Percentiles rank a stretch among this genome's conserved stretches.
Evolutionary conservation across 2,113 vertebrate species (phyloP).

Genomic region (Trichechus manatus): DNA sequence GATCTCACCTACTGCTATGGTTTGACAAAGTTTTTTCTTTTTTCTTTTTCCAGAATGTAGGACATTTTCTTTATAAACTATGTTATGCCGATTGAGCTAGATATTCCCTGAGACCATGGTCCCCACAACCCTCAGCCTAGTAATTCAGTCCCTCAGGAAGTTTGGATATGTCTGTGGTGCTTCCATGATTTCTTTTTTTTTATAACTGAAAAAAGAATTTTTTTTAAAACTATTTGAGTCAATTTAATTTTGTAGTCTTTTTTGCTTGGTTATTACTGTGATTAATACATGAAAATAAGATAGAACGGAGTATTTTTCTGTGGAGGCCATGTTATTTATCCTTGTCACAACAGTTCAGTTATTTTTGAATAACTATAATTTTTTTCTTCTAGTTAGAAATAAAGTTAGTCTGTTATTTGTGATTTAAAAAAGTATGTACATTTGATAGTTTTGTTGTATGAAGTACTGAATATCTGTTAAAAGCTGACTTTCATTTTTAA

Average conservation of each 20-base stretch:
- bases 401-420: conserved; percentile 35
- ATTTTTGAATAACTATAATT: conserved; percentile 34
- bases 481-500: conserved; percentile 83
- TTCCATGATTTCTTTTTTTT: not conserved
- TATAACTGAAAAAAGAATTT: not conserved
- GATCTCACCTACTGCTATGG: not conserved
- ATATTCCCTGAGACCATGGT: too few species aligned
- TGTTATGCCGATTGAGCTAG: too few species aligned
- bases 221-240: conserved; percentile 36
- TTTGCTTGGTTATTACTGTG: conserved; percentile 61
- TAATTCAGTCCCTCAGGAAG: too few species aligned
- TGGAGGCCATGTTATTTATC: conserved; percentile 74
- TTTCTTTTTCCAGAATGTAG: too few species aligned
- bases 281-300: conserved; percentile 70
- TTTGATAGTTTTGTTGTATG: conserved; percentile 60
- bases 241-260: conserved; percentile 67
- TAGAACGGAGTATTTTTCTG: conserved; percentile 69
- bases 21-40: conserved; percentile 50
- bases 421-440: conserved; percentile 16
- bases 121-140: too few species aligned
- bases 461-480: conserved; percentile 74
- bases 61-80: too few species aligned
- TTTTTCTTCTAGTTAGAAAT: conserved; percentile 19
- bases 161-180: too few species aligned
- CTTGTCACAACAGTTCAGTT: conserved; percentile 48